phyloP scores from a whole-genome alignment of 2,888 invertebrate species.

The Noctua janthina region DNA sequence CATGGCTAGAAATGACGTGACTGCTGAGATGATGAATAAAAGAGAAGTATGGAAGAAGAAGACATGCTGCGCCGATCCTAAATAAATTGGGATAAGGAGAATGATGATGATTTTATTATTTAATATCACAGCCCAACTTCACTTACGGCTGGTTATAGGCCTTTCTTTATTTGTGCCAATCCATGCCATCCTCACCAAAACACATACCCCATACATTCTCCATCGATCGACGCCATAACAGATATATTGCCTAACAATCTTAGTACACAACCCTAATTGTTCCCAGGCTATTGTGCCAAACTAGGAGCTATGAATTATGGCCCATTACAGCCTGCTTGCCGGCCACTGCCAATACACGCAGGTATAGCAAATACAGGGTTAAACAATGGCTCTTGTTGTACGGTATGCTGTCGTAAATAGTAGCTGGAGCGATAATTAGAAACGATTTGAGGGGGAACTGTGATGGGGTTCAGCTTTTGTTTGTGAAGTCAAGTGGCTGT shows the following conservation, averaged over 20 bases:
- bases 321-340: conserved; percentile 56
- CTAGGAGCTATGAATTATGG: conserved; percentile 52
- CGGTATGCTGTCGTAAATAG: conserved; percentile 32
- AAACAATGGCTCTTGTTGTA: conserved; percentile 39
- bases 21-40: too few relatives aligned
- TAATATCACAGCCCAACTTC: not conserved
- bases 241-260: conserved; percentile 55
- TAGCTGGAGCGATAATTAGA: conserved; percentile 24
- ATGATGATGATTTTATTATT: too few relatives aligned
- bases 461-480: not conserved
- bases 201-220: conserved; percentile 32
- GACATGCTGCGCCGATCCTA: too few relatives aligned
- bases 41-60: too few relatives aligned
- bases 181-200: not conserved
- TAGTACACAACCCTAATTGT: conserved; percentile 58
- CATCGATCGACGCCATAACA: conserved; percentile 35
- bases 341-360: conserved; percentile 50
- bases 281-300: conserved; percentile 58
- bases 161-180: not conserved
- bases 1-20: too few relatives aligned
- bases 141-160: not conserved
- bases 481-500: not conserved
- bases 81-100: too few relatives aligned
- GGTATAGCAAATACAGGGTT: conserved; percentile 52
- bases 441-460: conserved; percentile 2